A percentile compares a stretch with the other conserved stretches of the same genome.
Conservation (phyloP, 2,888 invertebrate genomes). For the Hemithea aestivaria region DNA sequence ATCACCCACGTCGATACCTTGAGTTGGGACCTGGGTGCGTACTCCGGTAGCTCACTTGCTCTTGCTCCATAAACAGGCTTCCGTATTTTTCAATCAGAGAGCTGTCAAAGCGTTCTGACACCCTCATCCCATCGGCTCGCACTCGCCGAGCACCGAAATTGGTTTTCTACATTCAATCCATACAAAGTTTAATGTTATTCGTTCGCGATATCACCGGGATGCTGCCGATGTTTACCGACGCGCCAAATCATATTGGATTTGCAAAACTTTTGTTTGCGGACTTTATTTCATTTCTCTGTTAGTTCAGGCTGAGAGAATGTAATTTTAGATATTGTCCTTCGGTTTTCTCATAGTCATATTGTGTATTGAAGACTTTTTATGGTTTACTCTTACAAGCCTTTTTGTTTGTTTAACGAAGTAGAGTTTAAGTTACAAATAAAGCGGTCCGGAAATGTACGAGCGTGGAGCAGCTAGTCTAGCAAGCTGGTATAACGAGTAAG, state of each 20-base stretch:
- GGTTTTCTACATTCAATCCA: constrained; percentile 81
- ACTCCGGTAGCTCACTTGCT: constrained; percentile 61
- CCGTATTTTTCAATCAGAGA: constrained; percentile 82
- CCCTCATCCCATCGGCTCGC: constrained; percentile 80
- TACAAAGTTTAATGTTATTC: constrained; percentile 80
- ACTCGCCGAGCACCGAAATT: constrained; percentile 79
- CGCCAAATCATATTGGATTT: constrained; percentile 80
- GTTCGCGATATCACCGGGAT: constrained; percentile 79
- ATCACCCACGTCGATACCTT: constrained; percentile 4
- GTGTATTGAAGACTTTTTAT: constrained; percentile 26
- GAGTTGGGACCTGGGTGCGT: constrained; percentile 29
- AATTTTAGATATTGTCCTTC: constrained; percentile 68
- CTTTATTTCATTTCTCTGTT: constrained; percentile 78
- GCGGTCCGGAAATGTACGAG: constrained; percentile 55
- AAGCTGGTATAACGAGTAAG: constrained; percentile 35
- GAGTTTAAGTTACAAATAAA: constrained; percentile 70
- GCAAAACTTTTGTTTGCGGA: constrained; percentile 78
- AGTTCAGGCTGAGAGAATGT: constrained; percentile 73
- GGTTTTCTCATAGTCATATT: constrained; percentile 21
- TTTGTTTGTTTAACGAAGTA: too few species aligned
- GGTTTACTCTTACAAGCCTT: too few species aligned
- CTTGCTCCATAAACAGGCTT: constrained; percentile 78
- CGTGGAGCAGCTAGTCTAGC: constrained; percentile 37
- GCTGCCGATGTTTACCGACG: constrained; percentile 79
- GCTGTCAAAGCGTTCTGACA: constrained; percentile 81